A percentile compares a stretch with the other conserved stretches of the same genome.
Evolutionary conservation across 2,113 vertebrate species (phyloP).

Genomic region (Panthera tigris): DNA sequence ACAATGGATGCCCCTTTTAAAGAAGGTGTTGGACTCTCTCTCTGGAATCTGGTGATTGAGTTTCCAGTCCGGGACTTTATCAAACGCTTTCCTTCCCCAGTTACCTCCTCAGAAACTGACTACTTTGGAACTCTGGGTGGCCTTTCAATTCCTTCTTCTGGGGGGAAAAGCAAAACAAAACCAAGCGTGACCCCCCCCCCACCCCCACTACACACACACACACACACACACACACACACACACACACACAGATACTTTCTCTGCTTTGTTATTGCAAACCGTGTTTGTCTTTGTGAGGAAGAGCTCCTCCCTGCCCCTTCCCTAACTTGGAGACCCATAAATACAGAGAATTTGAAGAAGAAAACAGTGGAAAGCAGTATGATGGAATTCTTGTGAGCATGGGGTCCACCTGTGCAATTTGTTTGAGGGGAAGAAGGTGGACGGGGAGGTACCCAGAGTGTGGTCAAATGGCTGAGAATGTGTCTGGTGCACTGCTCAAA

Average conservation of each 20-base stretch:
- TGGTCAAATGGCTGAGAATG: not conserved
- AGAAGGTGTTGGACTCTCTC: not conserved
- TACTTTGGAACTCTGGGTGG: not conserved
- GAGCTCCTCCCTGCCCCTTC: not conserved
- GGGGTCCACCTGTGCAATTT: not conserved
- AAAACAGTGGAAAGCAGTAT: not conserved
- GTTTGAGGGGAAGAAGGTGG: not conserved
- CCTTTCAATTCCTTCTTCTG: constrained; percentile 20
- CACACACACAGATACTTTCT: not conserved
- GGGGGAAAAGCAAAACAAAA: not conserved
- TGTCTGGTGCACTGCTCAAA: not conserved
- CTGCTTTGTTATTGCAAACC: constrained; percentile 9
- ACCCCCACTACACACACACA: not conserved
- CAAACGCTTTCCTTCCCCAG: not conserved
- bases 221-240: not conserved
- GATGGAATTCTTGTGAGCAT: not conserved
- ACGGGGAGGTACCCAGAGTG: not conserved
- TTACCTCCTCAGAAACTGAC: not conserved
- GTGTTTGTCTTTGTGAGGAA: constrained; percentile 13
- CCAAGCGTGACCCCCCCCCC: not conserved
- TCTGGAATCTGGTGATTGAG: not conserved
- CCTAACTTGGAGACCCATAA: not conserved
- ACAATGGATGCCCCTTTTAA: not conserved
- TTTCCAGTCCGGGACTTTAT: not conserved
- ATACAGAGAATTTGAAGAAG: not conserved